These are phyloP conservation scores for Stegana nigrithorax DNA, from an alignment of 2,888 invertebrate genomes.

Conservation along the genomic window DNA sequence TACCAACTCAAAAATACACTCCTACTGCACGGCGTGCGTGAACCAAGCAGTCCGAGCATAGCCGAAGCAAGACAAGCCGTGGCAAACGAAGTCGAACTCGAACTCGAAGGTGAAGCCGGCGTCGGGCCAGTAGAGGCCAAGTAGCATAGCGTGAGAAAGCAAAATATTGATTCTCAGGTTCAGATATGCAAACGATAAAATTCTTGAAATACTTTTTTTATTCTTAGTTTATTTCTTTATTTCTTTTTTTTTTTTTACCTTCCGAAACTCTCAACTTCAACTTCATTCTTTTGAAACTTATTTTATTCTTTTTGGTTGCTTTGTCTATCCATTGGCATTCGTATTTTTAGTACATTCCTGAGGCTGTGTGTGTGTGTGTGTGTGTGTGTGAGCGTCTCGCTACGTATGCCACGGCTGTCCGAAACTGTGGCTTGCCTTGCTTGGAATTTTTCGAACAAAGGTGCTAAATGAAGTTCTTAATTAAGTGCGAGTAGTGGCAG, in stretches of 20 bases:
- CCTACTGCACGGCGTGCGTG: too few species aligned
- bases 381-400: too few species aligned
- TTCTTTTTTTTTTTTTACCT: neutral
- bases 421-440: too few species aligned
- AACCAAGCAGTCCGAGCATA: too few species aligned
- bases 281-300: neutral
- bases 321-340: neutral
- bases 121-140: neutral
- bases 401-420: too few species aligned
- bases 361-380: too few species aligned
- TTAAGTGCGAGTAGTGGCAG: constrained; percentile 48
- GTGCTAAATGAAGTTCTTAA: constrained; percentile 61
- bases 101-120: neutral
- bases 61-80: too few species aligned
- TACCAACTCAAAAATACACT: neutral
- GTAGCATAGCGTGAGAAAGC: constrained; percentile 53
- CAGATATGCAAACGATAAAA: constrained; percentile 62
- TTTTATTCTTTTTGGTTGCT: neutral
- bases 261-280: neutral
- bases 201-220: constrained; percentile 38
- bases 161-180: constrained; percentile 54
- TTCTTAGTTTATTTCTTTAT: neutral
- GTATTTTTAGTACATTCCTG: too few species aligned
- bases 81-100: constrained; percentile 36
- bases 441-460: constrained; percentile 37